A percentile compares a stretch with the other conserved stretches of the same genome.
Conservation (phyloP, 2,113 vertebrate genomes). For the Chunga burmeisteri region DNA sequence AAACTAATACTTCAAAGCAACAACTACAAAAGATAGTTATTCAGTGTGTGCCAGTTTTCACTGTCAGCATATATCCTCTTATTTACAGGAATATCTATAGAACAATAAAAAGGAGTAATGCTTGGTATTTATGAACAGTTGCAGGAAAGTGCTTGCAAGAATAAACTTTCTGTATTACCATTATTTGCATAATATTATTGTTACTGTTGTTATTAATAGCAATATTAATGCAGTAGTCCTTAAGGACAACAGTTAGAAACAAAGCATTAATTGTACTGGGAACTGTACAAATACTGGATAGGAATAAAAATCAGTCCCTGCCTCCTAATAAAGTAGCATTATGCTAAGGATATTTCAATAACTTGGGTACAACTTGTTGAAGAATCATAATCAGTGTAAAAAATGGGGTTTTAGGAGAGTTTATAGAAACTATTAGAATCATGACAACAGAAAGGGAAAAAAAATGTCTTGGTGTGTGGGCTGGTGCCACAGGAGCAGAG, state of each 20-base stretch:
- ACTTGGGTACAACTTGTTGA: background rate
- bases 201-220: background rate
- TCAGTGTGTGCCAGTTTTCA: background rate
- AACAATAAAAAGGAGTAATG: background rate
- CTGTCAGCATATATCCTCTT: background rate
- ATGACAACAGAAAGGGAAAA: background rate
- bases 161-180: background rate
- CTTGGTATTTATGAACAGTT: background rate
- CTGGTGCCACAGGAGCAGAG: background rate
- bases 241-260: background rate
- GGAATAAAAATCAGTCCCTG: background rate
- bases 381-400: background rate
- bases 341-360: background rate
- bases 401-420: background rate
- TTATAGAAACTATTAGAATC: background rate
- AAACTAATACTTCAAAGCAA: background rate
- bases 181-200: background rate
- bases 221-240: background rate
- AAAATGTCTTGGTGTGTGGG: background rate
- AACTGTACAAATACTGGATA: background rate
- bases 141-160: background rate
- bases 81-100: background rate
- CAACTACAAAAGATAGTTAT: background rate
- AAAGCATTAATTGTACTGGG: background rate
- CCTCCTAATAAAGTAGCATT: background rate